A percentile compares a stretch with the other conserved stretches of the same genome.
These are phyloP conservation scores for Erpornis zantholeuca DNA, from an alignment of 2,113 vertebrate species.

Conservation along the genomic window DNA sequence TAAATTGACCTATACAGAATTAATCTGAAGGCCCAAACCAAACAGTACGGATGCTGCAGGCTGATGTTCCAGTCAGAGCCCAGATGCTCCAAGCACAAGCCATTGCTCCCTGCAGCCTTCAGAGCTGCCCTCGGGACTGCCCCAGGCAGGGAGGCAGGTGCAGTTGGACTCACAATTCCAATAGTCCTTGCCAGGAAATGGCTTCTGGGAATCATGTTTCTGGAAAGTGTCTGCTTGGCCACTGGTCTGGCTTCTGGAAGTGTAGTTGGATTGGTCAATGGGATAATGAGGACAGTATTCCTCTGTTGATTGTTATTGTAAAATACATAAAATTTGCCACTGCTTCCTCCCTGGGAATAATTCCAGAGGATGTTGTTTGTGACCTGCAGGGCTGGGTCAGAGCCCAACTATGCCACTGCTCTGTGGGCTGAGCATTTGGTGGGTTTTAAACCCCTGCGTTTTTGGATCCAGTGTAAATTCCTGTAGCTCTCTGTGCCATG, in stretches of 20 bases:
- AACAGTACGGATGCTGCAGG: accelerated
- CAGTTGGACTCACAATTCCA: not conserved
- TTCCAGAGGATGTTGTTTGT: not conserved
- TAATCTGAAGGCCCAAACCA: not conserved
- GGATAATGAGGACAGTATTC: not conserved
- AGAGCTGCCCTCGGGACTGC: not conserved
- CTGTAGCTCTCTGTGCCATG: not conserved
- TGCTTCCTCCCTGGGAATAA: not conserved
- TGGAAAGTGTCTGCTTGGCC: not conserved
- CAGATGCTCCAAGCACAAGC: not conserved
- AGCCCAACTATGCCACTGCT: not conserved
- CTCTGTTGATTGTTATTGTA: not conserved
- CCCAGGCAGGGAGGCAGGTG: not conserved
- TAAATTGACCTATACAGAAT: not conserved
- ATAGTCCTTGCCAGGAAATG: not conserved
- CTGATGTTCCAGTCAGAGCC: not conserved
- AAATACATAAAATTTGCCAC: not conserved
- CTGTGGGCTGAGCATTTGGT: not conserved
- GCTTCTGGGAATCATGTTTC: not conserved
- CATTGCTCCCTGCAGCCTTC: not conserved
- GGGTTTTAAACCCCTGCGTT: not conserved
- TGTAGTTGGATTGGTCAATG: not conserved
- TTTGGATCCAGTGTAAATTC: not conserved
- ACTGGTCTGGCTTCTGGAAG: not conserved
- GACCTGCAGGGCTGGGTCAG: not conserved